Percentiles rank a stretch among this genome's conserved stretches.
These are phyloP conservation scores for Acrossocheilus fasciatus DNA, from an alignment of 2,797 vertebrate species.

Conservation along the genomic window DNA sequence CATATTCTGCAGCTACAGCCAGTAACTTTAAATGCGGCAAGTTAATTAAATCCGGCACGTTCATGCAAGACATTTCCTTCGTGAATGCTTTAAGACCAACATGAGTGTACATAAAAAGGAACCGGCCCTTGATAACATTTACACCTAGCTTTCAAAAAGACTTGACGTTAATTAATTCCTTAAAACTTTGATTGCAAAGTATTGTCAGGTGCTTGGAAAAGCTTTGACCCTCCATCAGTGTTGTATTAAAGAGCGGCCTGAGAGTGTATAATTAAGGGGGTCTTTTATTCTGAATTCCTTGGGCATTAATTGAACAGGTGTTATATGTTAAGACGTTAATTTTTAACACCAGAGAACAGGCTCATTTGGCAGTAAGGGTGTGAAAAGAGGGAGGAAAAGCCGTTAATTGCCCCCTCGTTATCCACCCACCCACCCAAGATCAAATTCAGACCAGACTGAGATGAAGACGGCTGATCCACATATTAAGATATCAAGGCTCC, in stretches of 20 bases:
- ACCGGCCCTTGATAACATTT: conserved; percentile 45
- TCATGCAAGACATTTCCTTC: conserved; percentile 38
- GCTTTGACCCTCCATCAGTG: conserved; percentile 49
- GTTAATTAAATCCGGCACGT: conserved; percentile 33
- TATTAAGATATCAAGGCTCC: conserved; percentile 41
- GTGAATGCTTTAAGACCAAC: conserved; percentile 21
- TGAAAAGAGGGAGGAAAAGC: conserved; percentile 58
- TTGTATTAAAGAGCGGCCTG: conserved; percentile 44
- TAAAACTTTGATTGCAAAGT: conserved; percentile 54
- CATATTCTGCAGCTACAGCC: not conserved
- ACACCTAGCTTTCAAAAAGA: conserved; percentile 55
- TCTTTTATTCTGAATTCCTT: conserved; percentile 54
- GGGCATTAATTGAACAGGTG: conserved; percentile 61
- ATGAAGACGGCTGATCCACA: conserved; percentile 51
- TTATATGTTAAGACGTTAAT: conserved; percentile 60
- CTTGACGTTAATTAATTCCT: conserved; percentile 54
- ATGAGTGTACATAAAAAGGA: conserved; percentile 36
- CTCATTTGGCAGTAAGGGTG: conserved; percentile 60
- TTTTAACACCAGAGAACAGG: conserved; percentile 58
- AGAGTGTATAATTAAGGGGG: conserved; percentile 45
- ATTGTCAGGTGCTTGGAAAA: conserved; percentile 51
- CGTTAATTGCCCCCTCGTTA: conserved; percentile 55
- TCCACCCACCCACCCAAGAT: conserved; percentile 49
- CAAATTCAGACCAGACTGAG: conserved; percentile 62
- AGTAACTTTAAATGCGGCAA: not conserved